Evolutionary conservation across 1,140 invertebrate genomes (phyloP).

Genomic region (Belonocnema kinseyi): DNA sequence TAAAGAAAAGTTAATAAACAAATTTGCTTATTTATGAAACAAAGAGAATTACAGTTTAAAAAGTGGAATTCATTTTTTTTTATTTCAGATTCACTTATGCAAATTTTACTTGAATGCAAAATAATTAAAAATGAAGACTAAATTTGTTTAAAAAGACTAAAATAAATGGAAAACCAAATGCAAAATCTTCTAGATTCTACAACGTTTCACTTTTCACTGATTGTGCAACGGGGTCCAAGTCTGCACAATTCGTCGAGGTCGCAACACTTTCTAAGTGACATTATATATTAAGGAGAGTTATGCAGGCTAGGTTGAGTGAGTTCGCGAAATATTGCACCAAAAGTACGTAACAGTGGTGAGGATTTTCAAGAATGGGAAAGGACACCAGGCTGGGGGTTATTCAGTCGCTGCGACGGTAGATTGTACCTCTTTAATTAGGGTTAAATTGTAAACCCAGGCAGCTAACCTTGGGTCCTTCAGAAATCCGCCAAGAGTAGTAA

Average conservation of each 20-base stretch:
- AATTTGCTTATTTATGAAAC: too few relatives aligned
- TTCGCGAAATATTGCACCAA: constrained; percentile 12
- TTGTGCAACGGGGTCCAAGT: too few relatives aligned
- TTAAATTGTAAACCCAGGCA: constrained; percentile 65
- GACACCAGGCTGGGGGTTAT: neutral
- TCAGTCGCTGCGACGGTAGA: constrained; percentile 32
- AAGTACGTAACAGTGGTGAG: constrained; percentile 3
- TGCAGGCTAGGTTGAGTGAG: neutral
- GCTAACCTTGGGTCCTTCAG: constrained; percentile 50
- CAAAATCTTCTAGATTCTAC: too few relatives aligned
- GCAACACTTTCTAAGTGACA: constrained; percentile 27
- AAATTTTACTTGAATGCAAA: too few relatives aligned
- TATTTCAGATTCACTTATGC: too few relatives aligned
- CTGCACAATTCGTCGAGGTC: neutral
- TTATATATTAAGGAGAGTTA: constrained; percentile 20
- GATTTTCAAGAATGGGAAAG: neutral
- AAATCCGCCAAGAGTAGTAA: constrained; percentile 44
- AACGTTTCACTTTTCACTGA: too few relatives aligned
- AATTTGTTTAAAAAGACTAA: too few relatives aligned
- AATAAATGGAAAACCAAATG: too few relatives aligned
- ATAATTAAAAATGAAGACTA: too few relatives aligned
- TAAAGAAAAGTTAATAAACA: too few relatives aligned
- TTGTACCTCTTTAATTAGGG: constrained; percentile 71
- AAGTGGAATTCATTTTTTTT: too few relatives aligned
- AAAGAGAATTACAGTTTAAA: too few relatives aligned